phyloP scores from a whole-genome alignment of 2,888 invertebrate genomes.

The Abrostola tripartita region DNA sequence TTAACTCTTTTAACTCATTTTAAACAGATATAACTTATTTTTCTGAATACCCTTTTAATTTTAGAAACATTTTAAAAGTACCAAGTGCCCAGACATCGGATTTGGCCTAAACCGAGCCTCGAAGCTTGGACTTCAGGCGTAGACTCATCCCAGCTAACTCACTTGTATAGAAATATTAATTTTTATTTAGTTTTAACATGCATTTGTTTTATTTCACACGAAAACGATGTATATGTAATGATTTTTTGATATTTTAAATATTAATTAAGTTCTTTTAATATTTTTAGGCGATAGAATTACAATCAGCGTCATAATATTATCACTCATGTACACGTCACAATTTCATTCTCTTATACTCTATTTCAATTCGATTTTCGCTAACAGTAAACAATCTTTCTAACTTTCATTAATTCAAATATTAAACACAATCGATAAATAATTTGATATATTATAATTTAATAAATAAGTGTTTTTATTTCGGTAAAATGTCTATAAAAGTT shows the following conservation, averaged over 20 bases:
- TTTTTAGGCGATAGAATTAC: conserved; percentile 31
- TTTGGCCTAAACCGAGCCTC: not conserved
- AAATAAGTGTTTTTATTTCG: too few relatives aligned
- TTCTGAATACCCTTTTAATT: not conserved
- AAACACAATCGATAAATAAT: too few relatives aligned
- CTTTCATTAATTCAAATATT: too few relatives aligned
- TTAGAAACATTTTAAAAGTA: not conserved
- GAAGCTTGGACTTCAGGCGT: not conserved
- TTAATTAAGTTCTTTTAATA: conserved; percentile 43
- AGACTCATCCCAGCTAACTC: conserved; percentile 27
- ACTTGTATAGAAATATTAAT: conserved; percentile 50
- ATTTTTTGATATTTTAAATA: conserved; percentile 46
- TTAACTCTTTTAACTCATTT: not conserved
- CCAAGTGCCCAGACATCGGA: not conserved
- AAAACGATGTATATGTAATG: conserved; percentile 56
- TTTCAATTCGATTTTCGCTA: not conserved
- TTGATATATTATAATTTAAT: too few relatives aligned
- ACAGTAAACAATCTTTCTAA: too few relatives aligned
- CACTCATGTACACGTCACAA: conserved; percentile 34
- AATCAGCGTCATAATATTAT: conserved; percentile 51
- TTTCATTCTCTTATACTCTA: conserved; percentile 8
- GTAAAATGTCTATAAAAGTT: too few relatives aligned
- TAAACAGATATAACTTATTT: not conserved
- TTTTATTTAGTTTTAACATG: conserved; percentile 64
- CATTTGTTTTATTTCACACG: conserved; percentile 63